Percentiles rank a stretch among this genome's conserved stretches.
These are phyloP conservation scores for Oxyruncus cristatus DNA, from an alignment of 2,113 vertebrate genomes.

Conservation along the genomic window DNA sequence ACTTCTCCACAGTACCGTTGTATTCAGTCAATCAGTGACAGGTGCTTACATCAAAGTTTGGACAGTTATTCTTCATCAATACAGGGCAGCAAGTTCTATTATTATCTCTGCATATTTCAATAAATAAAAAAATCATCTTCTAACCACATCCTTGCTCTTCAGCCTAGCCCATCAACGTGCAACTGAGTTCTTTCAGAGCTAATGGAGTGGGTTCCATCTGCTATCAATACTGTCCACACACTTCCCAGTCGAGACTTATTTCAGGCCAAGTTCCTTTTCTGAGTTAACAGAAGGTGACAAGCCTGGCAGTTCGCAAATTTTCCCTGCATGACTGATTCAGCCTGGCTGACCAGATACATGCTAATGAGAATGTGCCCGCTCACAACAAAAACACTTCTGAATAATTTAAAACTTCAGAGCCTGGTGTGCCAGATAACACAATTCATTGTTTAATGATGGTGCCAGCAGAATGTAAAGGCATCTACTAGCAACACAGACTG, in stretches of 20 bases:
- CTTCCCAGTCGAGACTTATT: conserved; percentile 58
- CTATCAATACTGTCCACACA: conserved; percentile 51
- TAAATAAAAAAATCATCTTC: neutral
- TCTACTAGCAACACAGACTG: neutral
- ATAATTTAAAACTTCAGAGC: conserved; percentile 69
- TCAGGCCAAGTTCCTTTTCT: conserved; percentile 64
- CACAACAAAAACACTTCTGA: conserved; percentile 73
- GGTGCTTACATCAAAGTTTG: neutral
- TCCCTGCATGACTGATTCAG: conserved; percentile 74
- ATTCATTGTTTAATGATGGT: conserved; percentile 44
- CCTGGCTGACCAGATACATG: conserved; percentile 73
- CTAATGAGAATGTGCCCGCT: conserved; percentile 77
- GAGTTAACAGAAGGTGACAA: conserved; percentile 84
- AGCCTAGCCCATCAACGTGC: neutral
- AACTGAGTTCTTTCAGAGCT: neutral
- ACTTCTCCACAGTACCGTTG: neutral
- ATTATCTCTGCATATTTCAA: neutral
- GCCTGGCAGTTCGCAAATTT: conserved; percentile 73
- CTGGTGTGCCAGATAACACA: conserved; percentile 47
- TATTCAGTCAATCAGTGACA: neutral
- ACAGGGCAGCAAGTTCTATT: neutral
- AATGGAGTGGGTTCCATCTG: conserved; percentile 52
- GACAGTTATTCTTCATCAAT: neutral
- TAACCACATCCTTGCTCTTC: neutral
- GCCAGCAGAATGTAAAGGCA: neutral